Conservation (phyloP, 2,113 vertebrate genomes). For the Zosterops lateralis region DNA sequence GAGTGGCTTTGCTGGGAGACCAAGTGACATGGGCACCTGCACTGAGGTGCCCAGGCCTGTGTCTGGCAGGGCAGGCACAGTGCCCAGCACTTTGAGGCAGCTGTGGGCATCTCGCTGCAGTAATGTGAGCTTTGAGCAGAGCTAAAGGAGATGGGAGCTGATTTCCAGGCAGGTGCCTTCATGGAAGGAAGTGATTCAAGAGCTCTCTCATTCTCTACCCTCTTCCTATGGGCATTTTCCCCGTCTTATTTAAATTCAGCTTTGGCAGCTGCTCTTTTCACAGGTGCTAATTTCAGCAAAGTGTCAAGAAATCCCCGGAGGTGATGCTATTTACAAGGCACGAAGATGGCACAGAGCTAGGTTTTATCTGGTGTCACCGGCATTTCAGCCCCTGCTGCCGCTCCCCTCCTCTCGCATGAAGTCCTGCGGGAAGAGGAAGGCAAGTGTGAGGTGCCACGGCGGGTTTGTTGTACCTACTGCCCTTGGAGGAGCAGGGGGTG, state of each 20-base stretch:
- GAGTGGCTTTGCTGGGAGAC: neutral
- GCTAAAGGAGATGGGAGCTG: neutral
- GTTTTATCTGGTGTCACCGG: neutral
- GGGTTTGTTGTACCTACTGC: neutral
- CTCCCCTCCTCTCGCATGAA: neutral
- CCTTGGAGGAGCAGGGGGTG: neutral
- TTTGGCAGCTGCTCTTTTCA: slow-evolving; percentile 35
- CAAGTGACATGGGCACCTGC: fast-evolving
- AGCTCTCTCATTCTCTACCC: neutral
- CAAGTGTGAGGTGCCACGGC: neutral
- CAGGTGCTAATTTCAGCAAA: slow-evolving; percentile 47
- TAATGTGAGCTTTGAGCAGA: neutral
- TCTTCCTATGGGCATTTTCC: neutral
- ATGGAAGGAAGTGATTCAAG: neutral
- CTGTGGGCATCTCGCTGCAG: neutral
- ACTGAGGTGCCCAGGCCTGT: neutral
- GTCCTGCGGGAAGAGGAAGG: slow-evolving; percentile 7
- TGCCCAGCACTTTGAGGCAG: neutral
- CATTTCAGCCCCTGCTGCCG: neutral
- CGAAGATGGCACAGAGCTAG: neutral
- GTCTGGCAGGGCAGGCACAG: neutral
- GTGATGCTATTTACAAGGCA: neutral
- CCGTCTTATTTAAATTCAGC: neutral
- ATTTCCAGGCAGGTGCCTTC: neutral
- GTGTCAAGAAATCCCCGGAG: slow-evolving; percentile 1